A percentile compares a stretch with the other conserved stretches of the same genome.
Conservation (phyloP, 2,888 invertebrate genomes). For the Drosophila paranaensis region DNA sequence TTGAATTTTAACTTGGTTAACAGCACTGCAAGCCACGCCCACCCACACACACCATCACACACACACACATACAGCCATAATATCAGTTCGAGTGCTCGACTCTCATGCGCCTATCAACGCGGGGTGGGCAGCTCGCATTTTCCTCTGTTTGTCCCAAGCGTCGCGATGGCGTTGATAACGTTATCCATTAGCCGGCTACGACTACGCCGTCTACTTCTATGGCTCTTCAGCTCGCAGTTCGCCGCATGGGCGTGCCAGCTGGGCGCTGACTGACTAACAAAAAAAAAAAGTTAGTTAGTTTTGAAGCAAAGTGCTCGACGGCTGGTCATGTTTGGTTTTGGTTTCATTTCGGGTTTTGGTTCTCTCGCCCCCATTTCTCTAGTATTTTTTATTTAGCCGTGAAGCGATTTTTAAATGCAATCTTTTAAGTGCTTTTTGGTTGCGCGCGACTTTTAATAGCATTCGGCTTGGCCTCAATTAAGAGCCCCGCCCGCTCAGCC, state of each 20-base stretch:
- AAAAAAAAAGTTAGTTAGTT: slow-evolving; percentile 57
- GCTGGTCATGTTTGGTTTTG: slow-evolving; percentile 51
- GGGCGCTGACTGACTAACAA: neutral
- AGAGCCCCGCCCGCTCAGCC: slow-evolving; percentile 12
- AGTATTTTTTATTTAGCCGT: slow-evolving; percentile 16
- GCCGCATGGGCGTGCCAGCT: slow-evolving; percentile 32
- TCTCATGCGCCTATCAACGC: slow-evolving; percentile 18
- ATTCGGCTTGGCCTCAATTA: slow-evolving; percentile 57
- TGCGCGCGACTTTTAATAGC: slow-evolving; percentile 63
- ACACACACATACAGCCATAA: neutral
- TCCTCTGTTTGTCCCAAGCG: slow-evolving; percentile 42
- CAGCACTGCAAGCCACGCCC: slow-evolving; percentile 44
- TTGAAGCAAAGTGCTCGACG: slow-evolving; percentile 55
- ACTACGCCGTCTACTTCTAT: slow-evolving; percentile 5
- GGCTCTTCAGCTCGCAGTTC: slow-evolving; percentile 13
- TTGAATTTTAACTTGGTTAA: slow-evolving; percentile 72
- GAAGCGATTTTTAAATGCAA: slow-evolving; percentile 65
- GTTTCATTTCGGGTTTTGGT: slow-evolving; percentile 31
- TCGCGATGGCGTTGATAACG: slow-evolving; percentile 68
- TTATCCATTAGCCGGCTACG: slow-evolving; percentile 61
- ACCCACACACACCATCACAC: slow-evolving; percentile 14
- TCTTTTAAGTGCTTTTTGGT: slow-evolving; percentile 73
- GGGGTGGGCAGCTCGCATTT: slow-evolving; percentile 3
- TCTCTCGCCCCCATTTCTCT: slow-evolving; percentile 10
- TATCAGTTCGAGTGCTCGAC: slow-evolving; percentile 5